Evolutionary conservation across 2,113 vertebrate genomes (phyloP).

Genomic region (Leptobrachium leishanense): DNA sequence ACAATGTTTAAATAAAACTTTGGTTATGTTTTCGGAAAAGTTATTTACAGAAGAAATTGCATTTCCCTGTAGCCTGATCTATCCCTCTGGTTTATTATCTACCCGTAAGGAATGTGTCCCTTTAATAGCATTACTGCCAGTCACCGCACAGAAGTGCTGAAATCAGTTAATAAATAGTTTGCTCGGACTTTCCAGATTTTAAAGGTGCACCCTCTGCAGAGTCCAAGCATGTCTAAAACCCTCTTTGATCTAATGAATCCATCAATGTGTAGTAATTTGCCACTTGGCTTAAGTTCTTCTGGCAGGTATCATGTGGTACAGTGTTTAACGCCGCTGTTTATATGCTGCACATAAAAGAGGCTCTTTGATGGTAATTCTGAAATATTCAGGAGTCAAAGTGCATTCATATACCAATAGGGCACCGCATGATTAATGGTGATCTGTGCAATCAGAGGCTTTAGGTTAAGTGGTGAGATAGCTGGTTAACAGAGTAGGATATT

Average conservation of each 20-base stretch:
- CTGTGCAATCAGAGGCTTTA: conserved; percentile 28
- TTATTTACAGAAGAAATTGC: too few relatives aligned
- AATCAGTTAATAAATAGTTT: neutral
- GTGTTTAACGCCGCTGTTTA: conserved; percentile 42
- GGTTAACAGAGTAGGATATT: conserved; percentile 11
- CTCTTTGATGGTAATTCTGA: conserved; percentile 44
- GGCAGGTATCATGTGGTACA: conserved; percentile 34
- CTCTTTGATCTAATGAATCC: conserved; percentile 39
- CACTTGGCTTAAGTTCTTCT: conserved; percentile 39
- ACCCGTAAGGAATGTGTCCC: too few relatives aligned
- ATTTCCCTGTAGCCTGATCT: too few relatives aligned
- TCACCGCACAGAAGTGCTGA: too few relatives aligned
- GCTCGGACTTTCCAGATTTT: conserved; percentile 13
- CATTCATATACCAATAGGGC: conserved; percentile 34
- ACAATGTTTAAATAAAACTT: too few relatives aligned
- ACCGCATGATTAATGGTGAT: conserved; percentile 42
- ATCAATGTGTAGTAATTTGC: conserved; percentile 46
- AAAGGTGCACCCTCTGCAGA: conserved; percentile 33
- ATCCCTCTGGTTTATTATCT: too few relatives aligned
- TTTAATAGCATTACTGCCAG: too few relatives aligned
- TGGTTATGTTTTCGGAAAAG: too few relatives aligned
- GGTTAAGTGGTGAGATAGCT: conserved; percentile 41
- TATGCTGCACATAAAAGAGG: conserved; percentile 40
- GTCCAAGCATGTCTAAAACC: conserved; percentile 24
- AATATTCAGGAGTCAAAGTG: conserved; percentile 39